Conservation (phyloP, 2,797 vertebrate species). For the Bufotes viridis region DNA sequence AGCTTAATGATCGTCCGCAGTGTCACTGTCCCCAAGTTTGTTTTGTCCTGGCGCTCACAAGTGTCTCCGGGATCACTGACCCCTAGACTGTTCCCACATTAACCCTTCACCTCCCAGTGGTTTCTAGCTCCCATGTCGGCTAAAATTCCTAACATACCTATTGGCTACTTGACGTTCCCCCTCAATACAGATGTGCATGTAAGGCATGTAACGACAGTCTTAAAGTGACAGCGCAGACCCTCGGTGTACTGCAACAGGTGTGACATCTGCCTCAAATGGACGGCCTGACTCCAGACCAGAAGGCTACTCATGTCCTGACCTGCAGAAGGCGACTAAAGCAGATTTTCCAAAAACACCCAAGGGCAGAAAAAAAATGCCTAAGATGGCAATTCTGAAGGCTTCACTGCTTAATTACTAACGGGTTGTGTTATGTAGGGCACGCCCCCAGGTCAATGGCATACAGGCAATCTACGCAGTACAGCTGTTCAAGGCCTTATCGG, state of each 20-base stretch:
- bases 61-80: constrained; percentile 44
- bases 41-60: constrained; percentile 45
- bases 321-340: neutral
- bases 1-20: neutral
- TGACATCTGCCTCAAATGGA: neutral
- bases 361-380: constrained; percentile 36
- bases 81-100: constrained; percentile 23
- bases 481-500: neutral
- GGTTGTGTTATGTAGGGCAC: neutral
- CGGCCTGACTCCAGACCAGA: constrained; percentile 18
- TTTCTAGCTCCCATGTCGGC: constrained; percentile 2
- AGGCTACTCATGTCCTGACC: constrained; percentile 30
- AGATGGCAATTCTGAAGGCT: neutral
- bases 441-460: neutral
- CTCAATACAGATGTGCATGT: neutral
- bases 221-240: neutral
- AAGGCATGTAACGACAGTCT: neutral
- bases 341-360: constrained; percentile 38
- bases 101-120: constrained; percentile 34
- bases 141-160: constrained; percentile 1
- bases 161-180: neutral
- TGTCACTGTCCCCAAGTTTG: constrained; percentile 58
- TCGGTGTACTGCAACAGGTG: neutral
- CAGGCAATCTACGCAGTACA: neutral
- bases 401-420: neutral